A percentile compares a stretch with the other conserved stretches of the same genome.
These are phyloP conservation scores for Callimorpha dominula DNA, from an alignment of 2,888 invertebrate genomes.

Conservation along the genomic window DNA sequence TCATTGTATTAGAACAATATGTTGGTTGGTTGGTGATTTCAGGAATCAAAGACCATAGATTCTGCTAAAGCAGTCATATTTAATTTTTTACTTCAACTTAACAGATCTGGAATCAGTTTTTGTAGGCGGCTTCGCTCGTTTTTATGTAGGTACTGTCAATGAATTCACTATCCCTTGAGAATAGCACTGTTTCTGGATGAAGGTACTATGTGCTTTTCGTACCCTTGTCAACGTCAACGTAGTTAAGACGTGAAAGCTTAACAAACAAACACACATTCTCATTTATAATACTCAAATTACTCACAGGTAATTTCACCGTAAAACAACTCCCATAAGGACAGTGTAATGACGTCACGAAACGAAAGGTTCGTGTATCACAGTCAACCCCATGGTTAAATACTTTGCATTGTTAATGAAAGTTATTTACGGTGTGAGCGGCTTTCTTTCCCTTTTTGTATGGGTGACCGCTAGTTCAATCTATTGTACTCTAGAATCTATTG, in stretches of 20 bases:
- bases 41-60: neutral
- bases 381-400: constrained; percentile 24
- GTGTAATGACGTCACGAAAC: constrained; percentile 24
- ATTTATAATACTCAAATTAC: constrained; percentile 1
- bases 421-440: constrained; percentile 15
- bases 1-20: constrained; percentile 4
- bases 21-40: neutral
- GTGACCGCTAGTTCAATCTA: neutral
- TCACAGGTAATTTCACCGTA: neutral
- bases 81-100: too few relatives aligned
- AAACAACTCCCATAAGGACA: constrained; percentile 18
- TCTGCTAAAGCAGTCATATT: too few relatives aligned
- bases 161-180: too few relatives aligned
- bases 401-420: constrained; percentile 31
- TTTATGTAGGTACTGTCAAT: too few relatives aligned
- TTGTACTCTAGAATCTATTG: too few relatives aligned
- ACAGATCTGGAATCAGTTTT: too few relatives aligned
- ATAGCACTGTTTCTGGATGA: too few relatives aligned
- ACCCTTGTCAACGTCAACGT: too few relatives aligned
- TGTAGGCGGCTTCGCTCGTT: too few relatives aligned
- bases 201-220: too few relatives aligned
- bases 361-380: constrained; percentile 12
- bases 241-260: neutral
- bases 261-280: neutral
- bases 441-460: neutral